Conservation (phyloP, 2,797 vertebrate species). For the Enteromius unitaeniatus region DNA sequence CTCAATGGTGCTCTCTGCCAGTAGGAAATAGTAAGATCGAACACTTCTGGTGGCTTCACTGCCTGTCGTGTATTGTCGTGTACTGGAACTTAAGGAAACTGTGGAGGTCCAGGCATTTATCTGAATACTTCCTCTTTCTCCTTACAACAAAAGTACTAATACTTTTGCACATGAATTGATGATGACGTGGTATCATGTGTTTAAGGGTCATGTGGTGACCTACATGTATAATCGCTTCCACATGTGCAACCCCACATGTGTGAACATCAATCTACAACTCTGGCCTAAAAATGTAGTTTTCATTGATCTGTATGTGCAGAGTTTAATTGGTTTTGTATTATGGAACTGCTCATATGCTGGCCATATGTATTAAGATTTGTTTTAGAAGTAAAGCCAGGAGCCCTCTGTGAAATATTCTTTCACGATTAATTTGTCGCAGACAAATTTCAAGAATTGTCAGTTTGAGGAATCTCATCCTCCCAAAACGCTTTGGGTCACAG, state of each 20-base stretch:
- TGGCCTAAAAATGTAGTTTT: conserved; percentile 1
- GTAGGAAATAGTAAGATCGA: no score
- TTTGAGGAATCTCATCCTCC: neutral
- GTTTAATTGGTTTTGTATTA: neutral
- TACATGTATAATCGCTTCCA: neutral
- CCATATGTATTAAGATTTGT: conserved; percentile 19
- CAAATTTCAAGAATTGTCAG: neutral
- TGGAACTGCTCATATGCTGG: conserved; percentile 3
- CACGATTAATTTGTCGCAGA: neutral
- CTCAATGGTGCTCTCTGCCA: no score
- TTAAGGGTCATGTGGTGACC: conserved; percentile 9
- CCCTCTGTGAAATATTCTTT: neutral
- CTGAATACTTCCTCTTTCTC: conserved; percentile 16
- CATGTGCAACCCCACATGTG: conserved; percentile 3
- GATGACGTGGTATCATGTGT: conserved; percentile 12
- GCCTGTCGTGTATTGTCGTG: neutral
- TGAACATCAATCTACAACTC: conserved; percentile 22
- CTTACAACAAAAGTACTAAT: neutral
- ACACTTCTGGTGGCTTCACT: no score
- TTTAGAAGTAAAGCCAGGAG: neutral
- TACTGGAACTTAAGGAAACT: conserved; percentile 24
- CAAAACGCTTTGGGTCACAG: neutral
- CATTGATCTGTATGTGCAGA: conserved; percentile 20
- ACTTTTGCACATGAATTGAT: neutral
- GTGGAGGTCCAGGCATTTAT: conserved; percentile 26